A percentile compares a stretch with the other conserved stretches of the same genome.
Evolutionary conservation across 2,888 invertebrate species (phyloP).

Genomic region (Acanthococcus lagerstroemiae): DNA sequence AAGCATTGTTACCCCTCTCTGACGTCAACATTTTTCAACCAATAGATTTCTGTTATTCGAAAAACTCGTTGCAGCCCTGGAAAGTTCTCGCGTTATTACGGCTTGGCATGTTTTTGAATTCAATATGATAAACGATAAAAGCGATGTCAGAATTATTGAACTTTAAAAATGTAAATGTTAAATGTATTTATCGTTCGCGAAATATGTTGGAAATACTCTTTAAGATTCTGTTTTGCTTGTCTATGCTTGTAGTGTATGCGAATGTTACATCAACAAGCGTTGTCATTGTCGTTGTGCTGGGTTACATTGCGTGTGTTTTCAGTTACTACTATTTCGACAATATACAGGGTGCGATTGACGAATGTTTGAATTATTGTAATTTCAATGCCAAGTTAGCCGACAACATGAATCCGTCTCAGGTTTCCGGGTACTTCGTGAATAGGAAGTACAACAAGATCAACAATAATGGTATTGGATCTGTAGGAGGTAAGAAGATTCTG

Average conservation of each 20-base stretch:
- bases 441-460: conserved; percentile 11
- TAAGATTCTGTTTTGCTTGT: conserved; percentile 24
- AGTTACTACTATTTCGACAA: conserved; percentile 25
- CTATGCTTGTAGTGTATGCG: conserved; percentile 26
- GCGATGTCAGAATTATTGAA: too few relatives aligned
- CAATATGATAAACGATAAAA: too few relatives aligned
- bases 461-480: background rate
- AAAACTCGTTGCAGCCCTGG: too few relatives aligned
- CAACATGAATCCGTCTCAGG: conserved; percentile 8
- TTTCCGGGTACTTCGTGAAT: conserved; percentile 6
- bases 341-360: conserved; percentile 21
- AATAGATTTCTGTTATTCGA: too few relatives aligned
- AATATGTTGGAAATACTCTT: conserved; percentile 23
- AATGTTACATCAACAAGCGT: conserved; percentile 23
- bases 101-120: too few relatives aligned
- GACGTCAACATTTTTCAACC: too few relatives aligned
- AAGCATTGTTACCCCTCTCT: too few relatives aligned
- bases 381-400: conserved; percentile 5
- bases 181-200: background rate
- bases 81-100: too few relatives aligned
- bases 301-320: conserved; percentile 20
- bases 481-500: background rate
- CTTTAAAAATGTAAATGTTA: background rate
- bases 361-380: conserved; percentile 15
- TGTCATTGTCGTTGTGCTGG: conserved; percentile 8